Evolutionary conservation across 1,140 invertebrate species (phyloP).

Genomic region (Drosophila guanche): DNA sequence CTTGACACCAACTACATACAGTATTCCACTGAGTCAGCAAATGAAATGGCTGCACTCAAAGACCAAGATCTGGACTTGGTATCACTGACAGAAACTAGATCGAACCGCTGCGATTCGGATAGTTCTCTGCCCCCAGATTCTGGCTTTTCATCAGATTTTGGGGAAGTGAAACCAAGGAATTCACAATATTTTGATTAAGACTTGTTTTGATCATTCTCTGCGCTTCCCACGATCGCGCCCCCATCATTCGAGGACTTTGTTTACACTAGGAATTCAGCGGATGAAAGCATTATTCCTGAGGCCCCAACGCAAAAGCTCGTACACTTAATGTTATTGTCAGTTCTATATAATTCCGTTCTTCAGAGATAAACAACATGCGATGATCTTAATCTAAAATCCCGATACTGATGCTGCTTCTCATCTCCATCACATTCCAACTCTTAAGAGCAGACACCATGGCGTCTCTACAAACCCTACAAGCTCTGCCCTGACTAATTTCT

Average conservation of each 20-base stretch:
- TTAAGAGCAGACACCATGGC: slow-evolving; percentile 22
- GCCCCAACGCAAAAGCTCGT: background rate
- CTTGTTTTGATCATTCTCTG: slow-evolving; percentile 13
- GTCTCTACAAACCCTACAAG: background rate
- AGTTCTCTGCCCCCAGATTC: slow-evolving; percentile 1
- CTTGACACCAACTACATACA: slow-evolving; percentile 35
- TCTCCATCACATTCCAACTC: no score
- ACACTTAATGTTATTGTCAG: slow-evolving; percentile 28
- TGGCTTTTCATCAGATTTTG: background rate
- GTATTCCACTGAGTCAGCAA: slow-evolving; percentile 38
- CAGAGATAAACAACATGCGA: slow-evolving; percentile 31
- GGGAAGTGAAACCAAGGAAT: slow-evolving; percentile 5
- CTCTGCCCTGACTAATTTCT: background rate
- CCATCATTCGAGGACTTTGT: slow-evolving; percentile 31
- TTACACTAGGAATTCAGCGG: slow-evolving; percentile 32
- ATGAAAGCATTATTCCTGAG: slow-evolving; percentile 36
- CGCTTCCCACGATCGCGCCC: slow-evolving; percentile 34
- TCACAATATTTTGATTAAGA: slow-evolving; percentile 30
- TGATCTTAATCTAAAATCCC: slow-evolving; percentile 12
- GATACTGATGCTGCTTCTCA: background rate
- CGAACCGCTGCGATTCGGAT: slow-evolving; percentile 14
- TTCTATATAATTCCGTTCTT: background rate
- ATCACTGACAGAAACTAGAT: background rate
- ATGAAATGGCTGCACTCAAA: slow-evolving; percentile 5
- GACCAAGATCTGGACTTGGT: slow-evolving; percentile 4